Evolutionary conservation across 2,797 vertebrate species (phyloP), one percentile per base, ranked within the genome.

Genomic region (Poeciliopsis infans): DNA sequence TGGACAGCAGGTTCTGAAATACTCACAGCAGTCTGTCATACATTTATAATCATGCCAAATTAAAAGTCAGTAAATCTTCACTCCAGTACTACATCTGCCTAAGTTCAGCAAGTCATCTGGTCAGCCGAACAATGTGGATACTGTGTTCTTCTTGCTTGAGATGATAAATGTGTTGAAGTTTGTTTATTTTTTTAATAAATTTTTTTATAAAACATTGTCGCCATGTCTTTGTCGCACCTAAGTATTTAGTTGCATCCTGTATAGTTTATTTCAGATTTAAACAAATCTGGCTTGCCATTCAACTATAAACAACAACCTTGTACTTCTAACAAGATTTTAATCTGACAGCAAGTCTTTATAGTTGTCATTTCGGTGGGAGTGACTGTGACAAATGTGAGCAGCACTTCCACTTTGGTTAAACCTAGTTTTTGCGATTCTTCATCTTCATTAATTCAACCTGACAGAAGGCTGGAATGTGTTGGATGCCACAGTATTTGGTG

Each of bases 151-250:
- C 0, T 68, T 82, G 39, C 31, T 69, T 57, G 61, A 47, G 41
- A 69, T 57, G 20, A 33, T 71, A 61, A 61, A 61, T 45, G 43
- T 64, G 51, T 72, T 49, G 28, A 49, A 71, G 25, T 71, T 16
- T 2, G 18, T 70, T 74, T 47, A 5, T 13, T 5, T 28, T 5
- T 28, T n/a, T 57, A 15, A 13, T 28, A 0, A 15, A 20, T 23
- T 23, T 23, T 41, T 59, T n/a, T 28, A 31, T n/a, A n/a, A 51
- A 51, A 51, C 2, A 8, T 2, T 51, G 16, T 7, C 47, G 2
- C 47, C 47, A 28, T 28, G 1, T 28, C 28, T 59, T n/a, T 59
- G 55, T 59, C 12, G 2, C 43, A 45, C 11, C 43, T 11, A 43
- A 45, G 43, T 45, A 12, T 45, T 45, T 45, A 45, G 43, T 13